Evolutionary conservation across 2,113 vertebrate genomes (phyloP), one percentile per base, ranked within the genome.

Genomic region (Antennarius striatus): DNA sequence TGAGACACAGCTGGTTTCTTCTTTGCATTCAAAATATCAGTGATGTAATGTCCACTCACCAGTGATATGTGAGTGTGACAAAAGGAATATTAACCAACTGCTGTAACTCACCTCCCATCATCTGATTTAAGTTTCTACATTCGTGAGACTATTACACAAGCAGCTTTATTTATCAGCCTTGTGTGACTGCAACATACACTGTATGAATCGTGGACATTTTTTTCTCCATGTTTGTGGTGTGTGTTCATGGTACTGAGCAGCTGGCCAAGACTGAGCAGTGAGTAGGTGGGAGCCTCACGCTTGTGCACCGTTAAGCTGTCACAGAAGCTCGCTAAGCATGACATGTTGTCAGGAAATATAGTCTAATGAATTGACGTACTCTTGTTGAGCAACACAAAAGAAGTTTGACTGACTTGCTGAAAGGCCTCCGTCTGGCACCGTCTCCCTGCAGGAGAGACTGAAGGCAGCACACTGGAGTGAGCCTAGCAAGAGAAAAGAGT

Each of bases 311-410:
- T 56, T 79, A 53, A 15, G 75, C 77, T 85, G 83, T 86, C 86
- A 86, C 28, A 71, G 70, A 64, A 78, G 75, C 82, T 7, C 78
- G 55, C 71, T 78, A 77, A 63, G 72, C 88, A 82, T 82, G 83
- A 83, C 71, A 68, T n/a, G 55, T 83, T 89, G 89, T 89, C 89
- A 88, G 42, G 65, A 73, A 79, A 63, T 71, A 68, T 76, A 58
- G 62, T 78, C 82, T 90, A 91, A 91, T 85, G 86, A 91, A 89
- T 80, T 75, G 63, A 83, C 79, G 70, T 67, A 57, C 68, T 82
- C 71, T 79, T 29, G 64, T 72, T 53, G 47, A 70, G 76, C 68
- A 75, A 68, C 83, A 83, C 81, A 83, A 84, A 82, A 59, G 52
- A 63, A 75, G 53, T 58, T 69, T 80, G 86, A 81, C 47, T 81